Base-by-base conservation (phyloP, 2,888 invertebrate genomes). In the Andrena trimmerana region DNA sequence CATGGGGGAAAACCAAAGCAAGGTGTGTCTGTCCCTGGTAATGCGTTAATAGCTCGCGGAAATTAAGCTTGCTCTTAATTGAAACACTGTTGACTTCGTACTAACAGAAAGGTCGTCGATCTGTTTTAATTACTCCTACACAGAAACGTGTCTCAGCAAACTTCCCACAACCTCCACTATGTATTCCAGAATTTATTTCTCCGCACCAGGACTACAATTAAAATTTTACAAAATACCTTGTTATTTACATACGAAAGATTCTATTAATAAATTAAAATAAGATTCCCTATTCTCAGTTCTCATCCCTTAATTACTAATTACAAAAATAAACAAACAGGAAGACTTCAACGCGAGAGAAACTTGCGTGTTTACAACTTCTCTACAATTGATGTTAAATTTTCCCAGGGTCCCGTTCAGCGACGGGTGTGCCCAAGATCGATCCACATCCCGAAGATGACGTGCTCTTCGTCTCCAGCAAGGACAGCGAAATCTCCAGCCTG, bases 391-490 rank as follows among this genome's bases (percentile, higher is more conserved):
- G 0, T 33, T 0, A 42, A 42, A 42, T 72, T 52, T 7, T 86
- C 86, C 59, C 86, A 92, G 92, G 92, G 10, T 91, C 91, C 8
- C 90, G 90, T 48, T 88, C 90, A 48, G 90, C 87, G 57, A 87
- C 86, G 8, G 68, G 84, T 31, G 70, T 86, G 13, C 65, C 88
- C 24, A 88, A 84, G 70, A 50, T 78, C 48, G 87, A 89, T 2
- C 83, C 84, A 0, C 77, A 78, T 6, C 75, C 86, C 96, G 97
- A 97, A 96, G 97, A 97, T 94, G 97, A 97, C 93, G 97, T 98
- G 86, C 95, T 97, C 79, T 97, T 98, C 91, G 95, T 98, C 81
- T 97, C 97, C 92, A 96, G 97, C 90, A 96, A 96, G 78, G 96
- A 96, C 80, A 97, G 97, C 89, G 97, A 97, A 69, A 96, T 97